Evolutionary conservation across 2,113 vertebrate genomes (phyloP), one percentile per base, ranked within the genome.

Genomic region (Bos indicus): DNA sequence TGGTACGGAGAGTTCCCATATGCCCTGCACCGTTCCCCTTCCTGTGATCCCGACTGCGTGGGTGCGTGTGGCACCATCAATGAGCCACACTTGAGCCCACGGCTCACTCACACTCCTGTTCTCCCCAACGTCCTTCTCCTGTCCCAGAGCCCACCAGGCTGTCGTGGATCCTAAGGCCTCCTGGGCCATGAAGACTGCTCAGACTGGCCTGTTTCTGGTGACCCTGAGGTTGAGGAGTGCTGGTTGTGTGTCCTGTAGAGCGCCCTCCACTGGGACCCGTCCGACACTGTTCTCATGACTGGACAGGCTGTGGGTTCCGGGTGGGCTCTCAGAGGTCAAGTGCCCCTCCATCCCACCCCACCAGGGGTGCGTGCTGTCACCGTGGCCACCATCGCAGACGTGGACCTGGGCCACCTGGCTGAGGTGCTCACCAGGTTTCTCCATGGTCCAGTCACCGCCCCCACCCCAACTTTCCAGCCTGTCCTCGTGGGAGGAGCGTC

Each of bases 201-300:
- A 6, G 48, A 12, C 7, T 64, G 25, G 15, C 67, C 56, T 26
- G 62, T 26, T 13, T 40, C 21, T n/a, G 52, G 30, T 17, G 52
- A 17, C 64, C 28, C 2, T 23, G 71, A 17, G 2, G 2, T 1
- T 36, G 33, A 59, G 52, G 40, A 71, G 25, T 3, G 14, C 25
- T 1, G 33, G 15, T 6, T 10, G 1, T 19, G 17, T 4, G 62
- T n/a, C 25, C 2, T 85, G 6, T 23, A 85, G 40, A 46, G 33
- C 12, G 19, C n/a, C 57, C 67, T 33, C 71, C 15, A 4, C 4
- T 14, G 33, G 43, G 8, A 6, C 17, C 6, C 2, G 3, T 16
- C 26, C 0, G 7, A 19, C 2, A 9, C 1, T 30, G 13, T 11
- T 21, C 56, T 59, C 57, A 14, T 0, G 15, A 7, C 3, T 40